Conservation (phyloP, 2,888 invertebrate genomes). For the Aporophyla lueneburgensis region DNA sequence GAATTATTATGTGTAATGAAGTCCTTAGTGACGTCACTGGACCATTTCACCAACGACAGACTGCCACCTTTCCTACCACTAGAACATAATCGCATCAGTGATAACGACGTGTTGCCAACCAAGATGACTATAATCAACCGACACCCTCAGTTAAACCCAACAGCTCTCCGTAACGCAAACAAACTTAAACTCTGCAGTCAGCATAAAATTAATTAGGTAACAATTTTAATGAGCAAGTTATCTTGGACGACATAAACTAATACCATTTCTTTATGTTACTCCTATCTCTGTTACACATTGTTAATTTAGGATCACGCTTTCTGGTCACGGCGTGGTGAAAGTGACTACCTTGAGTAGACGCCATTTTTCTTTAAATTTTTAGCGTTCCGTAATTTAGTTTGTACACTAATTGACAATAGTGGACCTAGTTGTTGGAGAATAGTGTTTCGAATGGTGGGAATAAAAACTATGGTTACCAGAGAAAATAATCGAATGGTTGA, state of each 20-base stretch:
- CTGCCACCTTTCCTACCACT: background rate
- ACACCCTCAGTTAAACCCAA: conserved; percentile 38
- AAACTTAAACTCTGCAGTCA: conserved; percentile 23
- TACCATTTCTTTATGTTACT: conserved; percentile 65
- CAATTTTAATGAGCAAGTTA: conserved; percentile 75
- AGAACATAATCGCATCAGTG: background rate
- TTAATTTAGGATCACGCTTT: conserved; percentile 89
- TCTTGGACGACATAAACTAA: conserved; percentile 70
- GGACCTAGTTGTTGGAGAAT: conserved; percentile 18
- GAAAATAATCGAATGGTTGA: background rate
- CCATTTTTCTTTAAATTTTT: conserved; percentile 66
- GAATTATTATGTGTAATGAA: background rate
- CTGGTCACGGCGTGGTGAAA: conserved; percentile 81
- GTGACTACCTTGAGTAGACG: conserved; percentile 66
- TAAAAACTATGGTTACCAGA: background rate
- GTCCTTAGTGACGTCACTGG: background rate
- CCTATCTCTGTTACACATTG: conserved; percentile 83
- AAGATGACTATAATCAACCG: conserved; percentile 24
- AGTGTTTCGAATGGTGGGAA: background rate
- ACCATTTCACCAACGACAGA: background rate
- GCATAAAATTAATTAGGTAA: conserved; percentile 65
- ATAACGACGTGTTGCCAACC: conserved; percentile 22
- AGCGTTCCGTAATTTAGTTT: conserved; percentile 57
- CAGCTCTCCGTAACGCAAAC: conserved; percentile 38
- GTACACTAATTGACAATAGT: conserved; percentile 16